phyloP scores from a whole-genome alignment of 1,140 invertebrate species.

The Lepidurus arcticus region DNA sequence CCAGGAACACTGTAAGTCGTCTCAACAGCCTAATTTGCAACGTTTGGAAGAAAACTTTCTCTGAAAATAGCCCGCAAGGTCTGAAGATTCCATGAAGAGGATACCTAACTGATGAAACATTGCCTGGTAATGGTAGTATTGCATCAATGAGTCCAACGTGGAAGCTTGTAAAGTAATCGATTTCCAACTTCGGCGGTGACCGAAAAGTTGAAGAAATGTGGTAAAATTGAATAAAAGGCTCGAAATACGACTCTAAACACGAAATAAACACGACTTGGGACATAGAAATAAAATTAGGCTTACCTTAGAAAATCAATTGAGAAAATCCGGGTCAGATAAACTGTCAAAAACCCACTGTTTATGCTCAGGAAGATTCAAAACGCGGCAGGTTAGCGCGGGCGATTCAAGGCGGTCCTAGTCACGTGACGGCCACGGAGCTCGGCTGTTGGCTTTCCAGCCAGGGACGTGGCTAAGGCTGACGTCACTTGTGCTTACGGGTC shows the following conservation, averaged over 20 bases:
- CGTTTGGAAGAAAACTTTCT: background rate
- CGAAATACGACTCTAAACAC: too few relatives aligned
- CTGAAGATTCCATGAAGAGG: background rate
- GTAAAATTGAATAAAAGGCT: too few relatives aligned
- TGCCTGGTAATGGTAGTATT: too few relatives aligned
- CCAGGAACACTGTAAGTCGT: too few relatives aligned
- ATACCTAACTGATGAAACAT: too few relatives aligned
- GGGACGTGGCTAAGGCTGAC: background rate
- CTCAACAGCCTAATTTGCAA: too few relatives aligned
- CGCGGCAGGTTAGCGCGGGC: background rate
- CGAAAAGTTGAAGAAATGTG: too few relatives aligned
- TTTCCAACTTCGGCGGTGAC: background rate
- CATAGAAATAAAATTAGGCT: background rate
- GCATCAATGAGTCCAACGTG: background rate
- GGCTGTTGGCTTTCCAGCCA: background rate
- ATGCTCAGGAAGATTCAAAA: background rate
- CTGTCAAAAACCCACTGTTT: background rate
- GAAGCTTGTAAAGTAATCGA: background rate
- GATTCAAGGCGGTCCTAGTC: background rate
- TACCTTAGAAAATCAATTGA: background rate
- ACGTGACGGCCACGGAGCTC: background rate
- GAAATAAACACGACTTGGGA: too few relatives aligned
- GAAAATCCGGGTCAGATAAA: background rate
- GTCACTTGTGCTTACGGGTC: conserved; percentile 13
- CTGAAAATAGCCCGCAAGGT: background rate